A percentile compares a stretch with the other conserved stretches of the same genome.
These are phyloP conservation scores for Akabosia matsudoensis DNA, from an alignment of 1,140 invertebrate genomes.

Conservation along the genomic window DNA sequence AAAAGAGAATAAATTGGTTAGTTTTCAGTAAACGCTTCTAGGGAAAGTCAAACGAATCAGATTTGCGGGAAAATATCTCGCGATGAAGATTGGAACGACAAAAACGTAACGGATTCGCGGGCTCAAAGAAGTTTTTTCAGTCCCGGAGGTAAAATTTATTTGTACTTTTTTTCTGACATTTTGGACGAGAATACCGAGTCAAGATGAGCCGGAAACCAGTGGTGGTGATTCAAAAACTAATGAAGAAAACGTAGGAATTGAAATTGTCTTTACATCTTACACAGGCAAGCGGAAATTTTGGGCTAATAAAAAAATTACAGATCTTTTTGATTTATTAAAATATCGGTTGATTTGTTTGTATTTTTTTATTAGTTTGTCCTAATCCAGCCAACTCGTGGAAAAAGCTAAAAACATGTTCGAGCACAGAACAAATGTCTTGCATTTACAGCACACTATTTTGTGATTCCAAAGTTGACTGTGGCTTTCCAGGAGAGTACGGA, in stretches of 20 bases:
- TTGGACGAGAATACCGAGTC: neutral
- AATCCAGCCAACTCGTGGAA: slow-evolving; percentile 4
- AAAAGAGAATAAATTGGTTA: neutral
- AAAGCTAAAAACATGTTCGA: neutral
- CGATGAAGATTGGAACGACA: neutral
- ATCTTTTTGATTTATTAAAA: neutral
- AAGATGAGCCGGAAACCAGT: neutral
- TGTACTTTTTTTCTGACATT: slow-evolving; percentile 3
- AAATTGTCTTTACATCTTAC: slow-evolving; percentile 13
- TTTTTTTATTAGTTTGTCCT: slow-evolving; percentile 6
- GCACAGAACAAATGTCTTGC: slow-evolving; percentile 10
- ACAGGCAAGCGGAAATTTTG: neutral
- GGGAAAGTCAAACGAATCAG: neutral
- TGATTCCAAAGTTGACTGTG: slow-evolving; percentile 17
- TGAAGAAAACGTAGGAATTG: neutral
- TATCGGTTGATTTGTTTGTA: neutral
- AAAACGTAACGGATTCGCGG: neutral
- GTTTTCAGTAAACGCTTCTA: neutral
- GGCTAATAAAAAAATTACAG: no score
- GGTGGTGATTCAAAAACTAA: neutral
- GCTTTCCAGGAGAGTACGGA: slow-evolving; percentile 5
- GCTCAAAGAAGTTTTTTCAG: neutral
- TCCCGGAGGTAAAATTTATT: neutral
- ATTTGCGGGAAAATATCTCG: neutral
- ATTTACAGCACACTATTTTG: slow-evolving; percentile 21